These are phyloP conservation scores for Glossophaga mutica DNA, from an alignment of 2,797 vertebrate species.

Conservation along the genomic window DNA sequence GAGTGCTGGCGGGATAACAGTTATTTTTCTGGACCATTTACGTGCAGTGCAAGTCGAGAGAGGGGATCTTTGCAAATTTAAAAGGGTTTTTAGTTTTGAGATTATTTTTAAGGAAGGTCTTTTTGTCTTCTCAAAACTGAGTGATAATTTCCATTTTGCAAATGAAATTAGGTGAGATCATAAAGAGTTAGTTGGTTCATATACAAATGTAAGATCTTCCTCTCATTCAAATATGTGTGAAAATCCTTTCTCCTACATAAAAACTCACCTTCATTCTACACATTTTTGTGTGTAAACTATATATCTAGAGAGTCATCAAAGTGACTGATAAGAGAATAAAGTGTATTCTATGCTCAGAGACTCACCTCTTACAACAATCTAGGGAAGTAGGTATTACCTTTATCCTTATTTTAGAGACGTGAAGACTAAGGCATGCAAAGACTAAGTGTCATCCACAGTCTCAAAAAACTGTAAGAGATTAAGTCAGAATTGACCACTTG, in stretches of 20 bases:
- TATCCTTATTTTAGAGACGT: neutral
- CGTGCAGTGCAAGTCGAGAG: neutral
- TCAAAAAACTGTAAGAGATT: neutral
- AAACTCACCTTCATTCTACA: neutral
- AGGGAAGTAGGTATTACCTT: neutral
- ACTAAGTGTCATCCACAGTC: neutral
- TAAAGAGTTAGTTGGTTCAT: neutral
- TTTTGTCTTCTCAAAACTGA: neutral
- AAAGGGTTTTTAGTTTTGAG: neutral
- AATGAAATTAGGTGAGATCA: neutral
- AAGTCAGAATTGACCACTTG: neutral
- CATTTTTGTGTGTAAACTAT: neutral
- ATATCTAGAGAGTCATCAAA: neutral
- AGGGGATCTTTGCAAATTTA: neutral
- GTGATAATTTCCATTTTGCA: neutral
- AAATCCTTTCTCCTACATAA: neutral
- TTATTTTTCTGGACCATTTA: conserved; percentile 58
- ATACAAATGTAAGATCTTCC: neutral
- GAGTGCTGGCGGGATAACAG: conserved; percentile 23
- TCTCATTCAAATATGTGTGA: neutral
- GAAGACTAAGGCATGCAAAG: neutral
- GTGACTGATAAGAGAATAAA: neutral
- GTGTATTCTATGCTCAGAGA: neutral
- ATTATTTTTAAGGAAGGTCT: neutral
- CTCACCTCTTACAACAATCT: neutral